Base-by-base conservation (phyloP, 2,888 invertebrate genomes). In the Trilocha varians region DNA sequence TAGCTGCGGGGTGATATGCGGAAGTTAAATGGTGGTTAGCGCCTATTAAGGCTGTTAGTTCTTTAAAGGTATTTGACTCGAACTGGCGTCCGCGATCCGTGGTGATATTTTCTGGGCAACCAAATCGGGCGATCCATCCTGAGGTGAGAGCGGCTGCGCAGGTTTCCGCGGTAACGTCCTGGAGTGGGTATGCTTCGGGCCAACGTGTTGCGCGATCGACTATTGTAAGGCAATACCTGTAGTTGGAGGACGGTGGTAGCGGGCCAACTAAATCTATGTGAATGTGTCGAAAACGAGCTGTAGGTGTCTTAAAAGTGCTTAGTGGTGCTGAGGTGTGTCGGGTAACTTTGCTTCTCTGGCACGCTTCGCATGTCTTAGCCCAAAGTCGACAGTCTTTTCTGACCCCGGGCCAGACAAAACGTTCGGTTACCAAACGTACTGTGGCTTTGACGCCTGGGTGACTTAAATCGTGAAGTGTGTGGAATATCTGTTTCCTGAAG, bases 41-140 rank as follows among this genome's bases (percentile, higher is more conserved):
- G 1, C 52, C 44, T 2, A 47, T 11, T 0, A 49, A 13, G 1
- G 33, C n/a, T 0, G 47, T 11, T 1, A 59, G 15, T 3, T 34
- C 11, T 8, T 49, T 39, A 36, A 59, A 59, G 3, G 52, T 40
- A 1, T 45, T 40, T 1, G 48, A 55, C 43, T 55, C 53, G 15
- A 59, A 70, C 40, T 78, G 76, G 4, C 48, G 39, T 2, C 59
- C 59, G 0, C 52, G 46, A 34, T 59, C 55, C 2, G 55, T 52
- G 2, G 53, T 47, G 3, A 58, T 53, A 5, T 51, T 39, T 3
- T 45, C 49, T 3, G 78, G 80, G 9, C 63, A 53, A 1, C 79
- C 78, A 43, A 64, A 80, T 8, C 75, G 49, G 0, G 74, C 41
- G 2, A 85, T 62, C 83, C 78, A 85, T 0, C 49, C 46, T 0